A percentile compares a stretch with the other conserved stretches of the same genome.
phyloP scores from a whole-genome alignment of 2,113 vertebrate species.

The Gopherus flavomarginatus region DNA sequence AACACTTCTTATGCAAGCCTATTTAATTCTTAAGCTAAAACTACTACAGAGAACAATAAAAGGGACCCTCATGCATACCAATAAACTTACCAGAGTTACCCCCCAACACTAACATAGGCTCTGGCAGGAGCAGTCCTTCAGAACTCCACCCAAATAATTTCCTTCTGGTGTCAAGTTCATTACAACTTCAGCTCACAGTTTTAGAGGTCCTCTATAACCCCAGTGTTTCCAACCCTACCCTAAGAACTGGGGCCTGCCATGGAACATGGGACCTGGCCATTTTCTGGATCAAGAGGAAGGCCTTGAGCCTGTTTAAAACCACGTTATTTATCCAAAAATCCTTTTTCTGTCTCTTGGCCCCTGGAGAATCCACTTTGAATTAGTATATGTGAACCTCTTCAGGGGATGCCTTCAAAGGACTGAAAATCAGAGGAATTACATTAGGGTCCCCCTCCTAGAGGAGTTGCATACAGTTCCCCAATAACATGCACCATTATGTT shows the following conservation, averaged over 20 bases:
- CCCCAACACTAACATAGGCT: neutral
- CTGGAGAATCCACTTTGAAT: neutral
- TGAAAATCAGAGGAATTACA: neutral
- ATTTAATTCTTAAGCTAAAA: neutral
- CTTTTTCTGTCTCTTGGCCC: neutral
- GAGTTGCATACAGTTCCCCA: neutral
- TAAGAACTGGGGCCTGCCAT: neutral
- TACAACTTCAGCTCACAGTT: neutral
- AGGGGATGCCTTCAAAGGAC: neutral
- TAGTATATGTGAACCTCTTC: neutral
- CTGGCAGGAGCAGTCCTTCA: neutral
- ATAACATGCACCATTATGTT: neutral
- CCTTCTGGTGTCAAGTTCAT: neutral
- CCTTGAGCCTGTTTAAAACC: no score
- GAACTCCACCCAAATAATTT: neutral
- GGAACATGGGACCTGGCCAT: neutral
- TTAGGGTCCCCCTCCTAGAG: neutral
- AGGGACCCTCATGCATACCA: neutral
- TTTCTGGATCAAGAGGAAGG: no score
- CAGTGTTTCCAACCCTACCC: neutral
- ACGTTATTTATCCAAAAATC: no score
- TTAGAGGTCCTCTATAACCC: no score
- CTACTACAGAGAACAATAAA: neutral
- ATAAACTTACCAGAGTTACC: neutral
- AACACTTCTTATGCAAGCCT: neutral